These are phyloP conservation scores for Rhagonycha fulva DNA, from an alignment of 2,888 invertebrate species.

Conservation along the genomic window DNA sequence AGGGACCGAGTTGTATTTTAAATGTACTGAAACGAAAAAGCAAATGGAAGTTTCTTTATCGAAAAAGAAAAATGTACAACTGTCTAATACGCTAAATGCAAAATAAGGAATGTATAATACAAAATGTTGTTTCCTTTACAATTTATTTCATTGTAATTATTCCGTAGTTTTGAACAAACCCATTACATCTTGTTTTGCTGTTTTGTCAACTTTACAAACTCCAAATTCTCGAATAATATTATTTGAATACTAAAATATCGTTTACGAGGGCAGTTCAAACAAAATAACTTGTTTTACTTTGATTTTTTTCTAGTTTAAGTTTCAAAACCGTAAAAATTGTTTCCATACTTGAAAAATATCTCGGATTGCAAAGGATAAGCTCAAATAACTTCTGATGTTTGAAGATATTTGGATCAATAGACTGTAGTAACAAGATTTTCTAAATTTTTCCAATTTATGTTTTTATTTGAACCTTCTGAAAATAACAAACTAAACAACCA, in stretches of 20 bases:
- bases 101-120: neutral
- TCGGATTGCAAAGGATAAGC: neutral
- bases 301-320: neutral
- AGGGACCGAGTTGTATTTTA: neutral
- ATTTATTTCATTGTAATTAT: neutral
- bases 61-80: neutral
- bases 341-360: neutral
- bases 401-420: neutral
- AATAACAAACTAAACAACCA: neutral
- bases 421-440: neutral
- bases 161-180: neutral
- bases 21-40: neutral
- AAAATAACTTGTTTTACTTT: neutral
- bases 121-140: neutral
- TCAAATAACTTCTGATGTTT: neutral
- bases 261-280: no score
- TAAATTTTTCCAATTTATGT: neutral
- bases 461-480: neutral
- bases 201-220: neutral
- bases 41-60: neutral
- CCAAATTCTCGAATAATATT: neutral
- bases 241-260: neutral
- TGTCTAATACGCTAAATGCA: neutral
- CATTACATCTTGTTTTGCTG: neutral
- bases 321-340: no score